Base-by-base conservation (phyloP, 2,888 invertebrate species). In the Celastrina argiolus region DNA sequence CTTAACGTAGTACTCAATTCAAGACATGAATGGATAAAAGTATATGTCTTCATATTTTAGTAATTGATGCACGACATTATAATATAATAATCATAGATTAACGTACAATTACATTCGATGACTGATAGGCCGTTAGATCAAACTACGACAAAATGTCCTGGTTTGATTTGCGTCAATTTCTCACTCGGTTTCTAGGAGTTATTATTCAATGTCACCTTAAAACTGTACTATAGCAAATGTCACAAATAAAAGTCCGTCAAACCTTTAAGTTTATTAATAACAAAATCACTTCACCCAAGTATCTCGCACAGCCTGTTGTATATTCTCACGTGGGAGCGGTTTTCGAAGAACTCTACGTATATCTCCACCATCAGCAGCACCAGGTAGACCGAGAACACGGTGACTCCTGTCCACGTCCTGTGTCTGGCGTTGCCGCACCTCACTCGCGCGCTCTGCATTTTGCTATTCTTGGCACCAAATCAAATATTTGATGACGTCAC, bases 281-380 rank as follows among this genome's bases (percentile, higher is more conserved):
- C 22, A 56, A 7, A 16, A 36, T 34, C 36, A 59, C 34, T 39
- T 61, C 31, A 34, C 12, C 26, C 34, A 2, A 70, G 66, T 63
- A 75, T 65, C 1, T 76, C 74, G 69, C 81, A 74, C 1, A 84
- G 34, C 64, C 72, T 75, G n/a, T 79, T 74, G 66, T 85, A 87
- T 5, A 87, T 68, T 5, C 84, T 79, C 58, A 85, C 70, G 76
- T 87, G 82, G 0, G 83, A 78, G 42, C 81, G 76, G 18, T 87
- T 87, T 70, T 88, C 88, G 61, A 76, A 86, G 66, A 88, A 80
- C 68, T 88, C 83, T 0, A 88, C 83, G 71, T 87, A 87, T 10
- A 84, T 81, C 69, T 88, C 88, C 64, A 85, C 69, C 83, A 88
- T 84, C 0, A 88, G 78, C 1, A 88, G 75, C 70, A 86, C 78